Evolutionary conservation across 2,797 vertebrate species (phyloP), one percentile per base, ranked within the genome.

Genomic region (Hephaestus fuliginosus): DNA sequence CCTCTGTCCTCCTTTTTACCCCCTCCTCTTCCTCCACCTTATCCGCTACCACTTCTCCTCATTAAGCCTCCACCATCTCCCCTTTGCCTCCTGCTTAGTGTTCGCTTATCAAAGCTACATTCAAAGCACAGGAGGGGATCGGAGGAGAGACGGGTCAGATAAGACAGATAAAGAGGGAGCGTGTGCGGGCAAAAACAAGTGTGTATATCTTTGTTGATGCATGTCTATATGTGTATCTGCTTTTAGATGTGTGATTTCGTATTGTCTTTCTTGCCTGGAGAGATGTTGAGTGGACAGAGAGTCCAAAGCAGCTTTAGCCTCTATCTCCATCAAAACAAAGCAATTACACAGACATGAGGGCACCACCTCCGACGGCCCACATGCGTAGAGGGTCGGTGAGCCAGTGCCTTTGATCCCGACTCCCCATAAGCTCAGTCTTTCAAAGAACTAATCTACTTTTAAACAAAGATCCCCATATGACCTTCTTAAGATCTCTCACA

Each of bases 71-170:
- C 52, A 52, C 73, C 72, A 22, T 87, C 58, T 87, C 76, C 77
- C 86, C 78, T 76, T 76, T 64, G 57, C 80, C 81, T 85, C 86
- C 89, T 76, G 84, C 78, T 82, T 65, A 72, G 92, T 30, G 79
- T 71, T 86, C 75, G 81, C 73, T 88, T 85, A 89, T 89, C 88
- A 83, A 80, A 83, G 84, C 78, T 73, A 43, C 68, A 88, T 84
- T 83, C 73, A 86, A 84, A 87, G 85, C 89, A 41, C 87, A 86
- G 86, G 83, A 75, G 80, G 88, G 80, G 81, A 76, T 71, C 6
- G 39, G 61, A 43, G 70, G 58, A 76, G 71, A 80, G 78, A 61
- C 4, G 8, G 79, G 80, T 79, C 78, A 82, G 74, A 87, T 84
- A 76, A 81, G 70, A 81, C n/a, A 4, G 75, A 78, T 62, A 76